Base-by-base conservation (phyloP, 2,113 vertebrate genomes). In the Dasyornis broadbenti region DNA sequence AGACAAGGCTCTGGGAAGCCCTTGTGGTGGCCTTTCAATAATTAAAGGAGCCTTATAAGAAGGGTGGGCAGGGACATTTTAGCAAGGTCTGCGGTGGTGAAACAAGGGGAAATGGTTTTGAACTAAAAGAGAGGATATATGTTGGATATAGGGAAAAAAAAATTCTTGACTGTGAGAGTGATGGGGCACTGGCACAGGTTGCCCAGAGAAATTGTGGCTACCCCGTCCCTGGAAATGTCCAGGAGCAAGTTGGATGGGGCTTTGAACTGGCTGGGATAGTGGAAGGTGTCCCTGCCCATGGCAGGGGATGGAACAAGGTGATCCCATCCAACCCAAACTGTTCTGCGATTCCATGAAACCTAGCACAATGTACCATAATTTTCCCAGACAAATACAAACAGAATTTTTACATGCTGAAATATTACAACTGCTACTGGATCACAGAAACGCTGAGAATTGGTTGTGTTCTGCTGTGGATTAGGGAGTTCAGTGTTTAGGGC, bases 241-340 rank as follows among this genome's bases (percentile, higher is more conserved):
- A 49, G 16, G 15, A 14, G 0, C n/a, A 71, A 42, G 13, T 0
- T 52, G 14, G 19, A n/a, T 0, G 0, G 14, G 18, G 1, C 12
- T 79, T 10, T 7, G 16, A 49, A 16, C 19, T 27, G 2, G 19
- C 9, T 66, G 3, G 0, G 6, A 6, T 17, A 6, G 12, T 37
- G 22, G 2, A 27, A 53, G 6, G 0, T 53, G 16, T 21, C 12
- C 21, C 15, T 79, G n/a, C 4, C 3, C 21, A 22, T 9, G 23
- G n/a, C 33, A 61, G n/a, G 6, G 2, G 4, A 1, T 7, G 11
- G 24, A 19, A 68, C 8, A 10, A 8, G 10, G 3, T 23, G 30
- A 31, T 3, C 3, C 3, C 2, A 66, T 26, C 20, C 13, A 68
- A 33, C 2, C 1, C 5, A 75, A 61, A 63, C 2, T 14, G 4